Base-by-base conservation (phyloP, 2,888 invertebrate species). In the Brachypalpus laphriformis region DNA sequence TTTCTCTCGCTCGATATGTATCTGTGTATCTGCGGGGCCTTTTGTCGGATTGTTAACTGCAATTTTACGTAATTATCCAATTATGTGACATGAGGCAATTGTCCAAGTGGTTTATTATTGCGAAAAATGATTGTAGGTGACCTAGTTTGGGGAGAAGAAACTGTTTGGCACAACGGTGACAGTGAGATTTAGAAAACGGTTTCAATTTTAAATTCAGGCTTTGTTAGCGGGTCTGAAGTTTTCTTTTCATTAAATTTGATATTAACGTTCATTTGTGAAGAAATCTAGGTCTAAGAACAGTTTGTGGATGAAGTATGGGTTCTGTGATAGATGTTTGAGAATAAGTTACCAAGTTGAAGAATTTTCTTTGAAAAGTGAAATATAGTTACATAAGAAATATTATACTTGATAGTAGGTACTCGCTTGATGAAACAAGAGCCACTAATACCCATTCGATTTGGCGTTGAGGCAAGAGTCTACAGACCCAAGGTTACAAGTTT, bases 51-150 rank as follows among this genome's bases (percentile, higher is more conserved):
- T 77, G 76, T 77, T 68, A 77, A 77, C 68, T 77, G 76, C 68
- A 77, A 68, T 77, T 77, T 77, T 77, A 77, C 68, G 76, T 77
- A 77, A 77, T 77, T 77, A 61, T 77, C 76, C 76, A 77, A 68
- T 77, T 77, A 77, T 77, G 68, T 77, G 76, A 77, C 76, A 68
- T 70, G 51, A 59, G 59, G 68, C 76, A 77, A 77, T 68, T 77
- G 76, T 77, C 61, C 31, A 42, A 68, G 20, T 40, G 49, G 22
- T 11, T 14, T 68, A 34, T 59, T 77, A 59, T 77, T 77, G 76
- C 76, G 68, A 77, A 25, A 76, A 77, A 54, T 51, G 68, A 51
- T 77, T 77, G 61, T 77, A 68, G 76, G 68, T 68, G 76, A 77
- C 68, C 76, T 25, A 77, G 76, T 70, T 76, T 42, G 59, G 4